Base-by-base conservation (phyloP, 2,888 invertebrate species). In the Anarsia innoxiella region DNA sequence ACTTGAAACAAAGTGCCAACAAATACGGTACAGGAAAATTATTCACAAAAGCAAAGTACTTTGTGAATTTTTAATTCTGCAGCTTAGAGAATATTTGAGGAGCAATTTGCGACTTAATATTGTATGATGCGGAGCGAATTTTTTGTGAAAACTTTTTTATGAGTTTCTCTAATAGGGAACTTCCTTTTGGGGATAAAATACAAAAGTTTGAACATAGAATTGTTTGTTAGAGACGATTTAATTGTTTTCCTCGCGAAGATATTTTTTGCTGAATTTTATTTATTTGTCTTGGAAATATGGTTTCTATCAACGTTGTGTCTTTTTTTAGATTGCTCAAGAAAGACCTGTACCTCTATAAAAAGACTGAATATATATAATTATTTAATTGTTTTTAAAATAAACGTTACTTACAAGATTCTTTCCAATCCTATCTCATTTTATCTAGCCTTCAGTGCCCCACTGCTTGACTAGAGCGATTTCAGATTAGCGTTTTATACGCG, bases 31-130 rank as follows among this genome's bases (percentile, higher is more conserved):
- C 6, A 3, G n/a, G 31, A 37, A 41, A 41, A 41, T 44, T 42
- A 41, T 39, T 44, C 35, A 31, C 37, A 34, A 40, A n/a, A 47
- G 42, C 44, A 37, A 41, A 39, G 43, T 50, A 45, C 51, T 50
- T 47, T 39, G 46, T 57, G 59, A 63, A 65, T 71, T 72, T 72
- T 71, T 72, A 67, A 73, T 70, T 64, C 53, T 47, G 50, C 56
- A 60, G 57, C 62, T 68, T 62, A 59, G 56, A 55, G 54, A 50
- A 61, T 70, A 66, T 69, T 68, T 66, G 57, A 53, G 45, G 45
- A 61, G 58, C 65, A 69, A 68, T 70, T 74, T 63, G 48, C 49
- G 52, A 58, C 51, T 60, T 56, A 59, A 63, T 59, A 60, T 60
- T 59, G 51, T 55, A 56, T 49, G 46, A 48, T 37, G 48, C 45